Base-by-base conservation (phyloP, 2,113 vertebrate genomes). In the Nycticebus coucang region DNA sequence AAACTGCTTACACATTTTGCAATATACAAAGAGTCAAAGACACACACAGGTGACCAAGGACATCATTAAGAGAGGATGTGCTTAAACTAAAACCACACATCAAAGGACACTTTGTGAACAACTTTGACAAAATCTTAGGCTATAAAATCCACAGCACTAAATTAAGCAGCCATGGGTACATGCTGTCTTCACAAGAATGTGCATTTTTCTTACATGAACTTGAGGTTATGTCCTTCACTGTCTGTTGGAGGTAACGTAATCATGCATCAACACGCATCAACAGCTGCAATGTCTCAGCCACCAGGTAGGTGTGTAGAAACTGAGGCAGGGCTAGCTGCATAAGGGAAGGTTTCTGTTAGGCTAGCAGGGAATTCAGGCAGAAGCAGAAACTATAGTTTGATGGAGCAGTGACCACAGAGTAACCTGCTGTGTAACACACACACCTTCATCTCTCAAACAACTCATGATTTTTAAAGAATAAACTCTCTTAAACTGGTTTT, bases 171-270 rank as follows among this genome's bases (percentile, higher is more conserved):
- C 97, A 96, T 92, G 96, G 97, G 97, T 90, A 89, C 95, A 97
- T 95, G 93, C 95, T 91, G 97, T 97, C 97, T 96, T 97, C 95
- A 98, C 95, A 95, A 7, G 80, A 97, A 97, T 97, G 97, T 95
- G 98, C 96, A 94, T 77, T 97, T 96, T 97, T 99, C 99, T 99
- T 99, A 99, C 99, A 98, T 98, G 98, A 98, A 98, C 97, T 98
- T 98, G 99, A 98, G 98, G 99, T 98, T 98, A 98, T 99, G 99
- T 98, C 99, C 98, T 98, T 98, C 98, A 98, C 98, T 99, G 99
- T 99, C 98, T 99, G 99, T 97, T 98, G 99, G 98, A 98, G 99
- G 99, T 97, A 99, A 98, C 98, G 98, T 98, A 98, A 98, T 98
- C 98, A 98, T 98, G 97, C 98, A 98, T 97, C 96, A 99, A 99